These are phyloP conservation scores for Ormyrus thymus DNA, from an alignment of 2,888 invertebrate species.

Conservation along the genomic window DNA sequence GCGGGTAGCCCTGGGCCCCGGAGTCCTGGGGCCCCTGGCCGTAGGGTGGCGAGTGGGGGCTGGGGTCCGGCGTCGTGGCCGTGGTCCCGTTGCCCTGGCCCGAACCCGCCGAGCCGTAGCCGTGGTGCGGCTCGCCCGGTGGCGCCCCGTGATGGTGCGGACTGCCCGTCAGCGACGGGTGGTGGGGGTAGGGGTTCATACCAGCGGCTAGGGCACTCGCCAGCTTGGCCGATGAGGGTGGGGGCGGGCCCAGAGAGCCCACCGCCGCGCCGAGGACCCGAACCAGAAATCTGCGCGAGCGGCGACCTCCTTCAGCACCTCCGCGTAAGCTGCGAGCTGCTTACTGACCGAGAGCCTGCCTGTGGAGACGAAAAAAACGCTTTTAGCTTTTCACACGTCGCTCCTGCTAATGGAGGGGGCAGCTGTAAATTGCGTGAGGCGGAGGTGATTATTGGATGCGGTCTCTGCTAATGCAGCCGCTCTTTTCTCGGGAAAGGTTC, in stretches of 20 bases:
- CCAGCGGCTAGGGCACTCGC: constrained; percentile 88
- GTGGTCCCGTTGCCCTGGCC: constrained; percentile 62
- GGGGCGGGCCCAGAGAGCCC: constrained; percentile 75
- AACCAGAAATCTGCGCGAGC: constrained; percentile 52
- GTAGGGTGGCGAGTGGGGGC: constrained; percentile 72
- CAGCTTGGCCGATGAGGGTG: constrained; percentile 85
- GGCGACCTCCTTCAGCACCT: constrained; percentile 23
- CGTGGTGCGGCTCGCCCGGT: constrained; percentile 72
- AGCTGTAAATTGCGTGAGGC: not conserved
- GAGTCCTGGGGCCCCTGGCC: constrained; percentile 60
- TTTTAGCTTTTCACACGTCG: too few relatives aligned
- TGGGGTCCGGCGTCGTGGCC: constrained; percentile 73
- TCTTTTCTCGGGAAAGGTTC: not conserved
- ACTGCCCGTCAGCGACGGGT: constrained; percentile 76
- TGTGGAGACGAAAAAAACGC: too few relatives aligned
- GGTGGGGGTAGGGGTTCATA: constrained; percentile 87
- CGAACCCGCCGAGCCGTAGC: constrained; percentile 70
- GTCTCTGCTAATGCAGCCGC: not conserved
- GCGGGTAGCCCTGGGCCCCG: constrained; percentile 50
- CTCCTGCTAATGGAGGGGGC: not conserved
- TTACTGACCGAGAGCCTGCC: constrained; percentile 56
- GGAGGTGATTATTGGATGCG: not conserved
- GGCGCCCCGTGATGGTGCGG: constrained; percentile 69
- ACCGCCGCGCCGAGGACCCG: constrained; percentile 63
- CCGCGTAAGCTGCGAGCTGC: constrained; percentile 44